Percentiles rank a stretch among this genome's conserved stretches.
phyloP scores from a whole-genome alignment of 2,888 invertebrate genomes.

The Euclidia mi region DNA sequence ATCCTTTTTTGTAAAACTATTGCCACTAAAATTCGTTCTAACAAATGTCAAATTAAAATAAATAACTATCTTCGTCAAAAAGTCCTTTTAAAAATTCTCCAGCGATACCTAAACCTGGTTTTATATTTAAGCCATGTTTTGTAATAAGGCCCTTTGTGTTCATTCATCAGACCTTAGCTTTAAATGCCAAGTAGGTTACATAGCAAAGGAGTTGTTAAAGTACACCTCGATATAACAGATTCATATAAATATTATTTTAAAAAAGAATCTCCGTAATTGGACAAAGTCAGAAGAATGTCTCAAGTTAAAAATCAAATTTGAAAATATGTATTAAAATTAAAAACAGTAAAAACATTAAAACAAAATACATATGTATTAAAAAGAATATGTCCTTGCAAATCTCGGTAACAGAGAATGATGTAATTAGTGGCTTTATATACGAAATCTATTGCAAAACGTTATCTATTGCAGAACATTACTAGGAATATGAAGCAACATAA shows the following conservation, averaged over 20 bases:
- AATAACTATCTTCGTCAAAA: no score
- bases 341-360: constrained; percentile 47
- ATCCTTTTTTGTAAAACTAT: no score
- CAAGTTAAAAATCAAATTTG: constrained; percentile 27
- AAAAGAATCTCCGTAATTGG: constrained; percentile 30
- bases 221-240: constrained; percentile 12
- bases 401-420: constrained; percentile 49
- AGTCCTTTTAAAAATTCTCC: no score
- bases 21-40: no score
- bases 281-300: constrained; percentile 24
- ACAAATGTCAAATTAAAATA: no score
- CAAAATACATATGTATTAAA: constrained; percentile 46
- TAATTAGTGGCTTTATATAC: constrained; percentile 21
- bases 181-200: background rate
- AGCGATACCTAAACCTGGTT: no score
- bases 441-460: constrained; percentile 12
- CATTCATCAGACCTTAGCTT: no score
- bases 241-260: constrained; percentile 32
- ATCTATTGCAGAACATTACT: constrained; percentile 23
- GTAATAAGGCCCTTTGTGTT: no score
- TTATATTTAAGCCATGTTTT: no score
- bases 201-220: constrained; percentile 7
- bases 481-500: constrained; percentile 17
- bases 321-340: constrained; percentile 46
- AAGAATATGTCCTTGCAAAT: constrained; percentile 43